A percentile compares a stretch with the other conserved stretches of the same genome.
These are phyloP conservation scores for Brachymystax lenok DNA, from an alignment of 2,797 vertebrate genomes.

Conservation along the genomic window DNA sequence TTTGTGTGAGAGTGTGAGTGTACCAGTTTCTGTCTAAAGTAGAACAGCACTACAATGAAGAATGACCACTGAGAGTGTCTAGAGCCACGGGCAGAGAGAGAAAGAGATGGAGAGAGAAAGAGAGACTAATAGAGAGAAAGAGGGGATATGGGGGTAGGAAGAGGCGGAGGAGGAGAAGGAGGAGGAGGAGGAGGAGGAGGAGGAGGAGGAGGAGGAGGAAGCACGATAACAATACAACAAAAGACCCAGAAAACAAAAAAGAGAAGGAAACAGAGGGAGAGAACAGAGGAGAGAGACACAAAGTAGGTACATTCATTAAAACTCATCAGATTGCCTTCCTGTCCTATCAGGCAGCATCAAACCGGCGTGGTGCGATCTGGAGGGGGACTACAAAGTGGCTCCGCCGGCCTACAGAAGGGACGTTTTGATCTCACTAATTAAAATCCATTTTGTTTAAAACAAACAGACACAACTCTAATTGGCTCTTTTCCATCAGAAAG, in stretches of 20 bases:
- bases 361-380: constrained; percentile 80
- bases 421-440: constrained; percentile 99
- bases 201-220: constrained; percentile 28
- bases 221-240: constrained; percentile 64
- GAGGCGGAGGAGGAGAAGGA: too few species aligned
- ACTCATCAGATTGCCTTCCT: constrained; percentile 86
- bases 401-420: constrained; percentile 87
- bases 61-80: neutral
- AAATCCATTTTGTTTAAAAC: constrained; percentile 99
- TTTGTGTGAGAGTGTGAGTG: neutral
- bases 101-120: too few species aligned
- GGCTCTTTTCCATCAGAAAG: constrained; percentile 99
- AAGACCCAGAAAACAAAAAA: constrained; percentile 42
- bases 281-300: constrained; percentile 44
- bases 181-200: neutral
- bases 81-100: neutral
- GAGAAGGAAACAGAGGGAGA: constrained; percentile 53
- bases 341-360: constrained; percentile 94
- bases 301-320: constrained; percentile 92
- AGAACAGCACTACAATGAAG: constrained; percentile 1
- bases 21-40: neutral
- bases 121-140: constrained; percentile 22
- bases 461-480: constrained; percentile 99
- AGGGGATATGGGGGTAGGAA: constrained; percentile 45
- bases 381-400: constrained; percentile 92